These are phyloP conservation scores for Toxostoma redivivum DNA, from an alignment of 2,113 vertebrate species.

Conservation along the genomic window DNA sequence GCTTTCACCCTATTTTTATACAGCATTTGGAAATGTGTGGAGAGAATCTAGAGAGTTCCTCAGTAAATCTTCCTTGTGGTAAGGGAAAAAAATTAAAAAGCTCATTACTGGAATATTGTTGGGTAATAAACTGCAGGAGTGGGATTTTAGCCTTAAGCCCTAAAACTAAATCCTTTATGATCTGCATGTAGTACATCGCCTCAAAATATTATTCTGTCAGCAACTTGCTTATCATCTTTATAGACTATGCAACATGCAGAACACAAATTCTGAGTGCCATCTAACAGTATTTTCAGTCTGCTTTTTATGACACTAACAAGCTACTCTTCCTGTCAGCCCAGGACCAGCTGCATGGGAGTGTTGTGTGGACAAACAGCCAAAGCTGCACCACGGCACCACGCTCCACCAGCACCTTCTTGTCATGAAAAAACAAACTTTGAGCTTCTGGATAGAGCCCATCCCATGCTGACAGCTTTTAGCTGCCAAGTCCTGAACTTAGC, in stretches of 20 bases:
- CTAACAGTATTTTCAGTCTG: constrained; percentile 22
- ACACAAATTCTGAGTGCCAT: constrained; percentile 51
- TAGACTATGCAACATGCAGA: constrained; percentile 51
- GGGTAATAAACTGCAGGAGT: constrained; percentile 63
- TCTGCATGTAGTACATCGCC: constrained; percentile 66
- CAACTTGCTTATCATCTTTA: constrained; percentile 69
- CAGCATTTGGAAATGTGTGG: constrained; percentile 57
- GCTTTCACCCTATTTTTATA: background rate
- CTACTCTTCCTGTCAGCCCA: background rate
- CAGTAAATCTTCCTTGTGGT: constrained; percentile 65
- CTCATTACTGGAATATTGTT: constrained; percentile 64
- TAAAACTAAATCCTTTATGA: constrained; percentile 70
- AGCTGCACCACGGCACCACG: accelerated
- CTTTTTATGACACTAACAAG: background rate
- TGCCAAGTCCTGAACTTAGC: background rate
- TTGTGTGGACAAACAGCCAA: background rate
- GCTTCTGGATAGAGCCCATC: background rate
- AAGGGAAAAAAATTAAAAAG: constrained; percentile 48
- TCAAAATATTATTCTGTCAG: constrained; percentile 69
- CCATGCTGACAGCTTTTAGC: background rate
- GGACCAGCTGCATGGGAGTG: background rate
- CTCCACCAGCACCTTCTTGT: background rate
- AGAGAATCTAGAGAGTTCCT: constrained; percentile 65
- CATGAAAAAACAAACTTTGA: background rate
- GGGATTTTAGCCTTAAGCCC: constrained; percentile 69